A percentile compares a stretch with the other conserved stretches of the same genome.
phyloP scores from a whole-genome alignment of 2,113 vertebrate species.

The Nycticebus coucang region DNA sequence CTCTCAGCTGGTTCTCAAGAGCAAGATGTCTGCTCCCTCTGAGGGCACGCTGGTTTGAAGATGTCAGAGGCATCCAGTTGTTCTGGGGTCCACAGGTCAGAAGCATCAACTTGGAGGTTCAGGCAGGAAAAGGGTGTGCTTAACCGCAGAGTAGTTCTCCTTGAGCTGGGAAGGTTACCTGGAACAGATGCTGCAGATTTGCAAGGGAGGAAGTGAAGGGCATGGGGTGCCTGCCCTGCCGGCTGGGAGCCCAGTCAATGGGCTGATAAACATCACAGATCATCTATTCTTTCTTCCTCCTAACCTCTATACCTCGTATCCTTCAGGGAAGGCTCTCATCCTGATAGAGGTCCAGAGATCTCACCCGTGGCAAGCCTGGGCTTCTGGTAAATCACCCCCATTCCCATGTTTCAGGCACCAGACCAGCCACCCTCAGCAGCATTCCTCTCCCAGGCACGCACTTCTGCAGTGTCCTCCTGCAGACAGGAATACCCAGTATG shows the following conservation, averaged over 20 bases:
- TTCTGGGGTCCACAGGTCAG: not conserved
- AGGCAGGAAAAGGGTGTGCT: not conserved
- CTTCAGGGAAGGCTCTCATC: not conserved
- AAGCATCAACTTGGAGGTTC: not conserved
- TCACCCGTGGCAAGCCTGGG: not conserved
- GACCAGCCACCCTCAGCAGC: not conserved
- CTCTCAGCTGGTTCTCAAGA: not conserved
- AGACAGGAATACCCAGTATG: conserved; percentile 48
- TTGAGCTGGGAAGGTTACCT: not conserved
- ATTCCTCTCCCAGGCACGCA: not conserved
- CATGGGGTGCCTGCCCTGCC: not conserved
- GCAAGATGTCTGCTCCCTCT: not conserved
- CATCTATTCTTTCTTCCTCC: not conserved
- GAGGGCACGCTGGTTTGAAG: not conserved
- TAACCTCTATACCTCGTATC: not conserved
- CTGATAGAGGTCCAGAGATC: fast-evolving
- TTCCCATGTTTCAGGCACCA: not conserved
- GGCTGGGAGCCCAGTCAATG: not conserved
- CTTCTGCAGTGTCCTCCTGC: conserved; percentile 8
- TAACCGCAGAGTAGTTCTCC: not conserved
- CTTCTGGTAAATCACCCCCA: not conserved
- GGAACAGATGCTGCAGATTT: not conserved
- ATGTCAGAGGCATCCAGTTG: not conserved
- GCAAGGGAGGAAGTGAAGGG: not conserved
- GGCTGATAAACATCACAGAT: not conserved